Evolutionary conservation across 2,888 invertebrate genomes (phyloP).

Genomic region (Epicampocera succincta): DNA sequence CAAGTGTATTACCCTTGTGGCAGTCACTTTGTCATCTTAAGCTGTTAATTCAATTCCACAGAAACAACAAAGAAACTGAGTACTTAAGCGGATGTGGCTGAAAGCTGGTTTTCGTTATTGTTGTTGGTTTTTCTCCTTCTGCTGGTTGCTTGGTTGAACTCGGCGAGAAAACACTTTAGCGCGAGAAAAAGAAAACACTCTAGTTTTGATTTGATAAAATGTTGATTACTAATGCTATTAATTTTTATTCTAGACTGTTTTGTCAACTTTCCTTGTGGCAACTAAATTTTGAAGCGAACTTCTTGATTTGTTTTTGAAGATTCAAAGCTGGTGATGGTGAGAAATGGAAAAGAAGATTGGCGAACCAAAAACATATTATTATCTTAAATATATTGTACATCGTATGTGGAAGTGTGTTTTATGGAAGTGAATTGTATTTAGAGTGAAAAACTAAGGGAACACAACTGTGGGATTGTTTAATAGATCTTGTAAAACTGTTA

Average conservation of each 20-base stretch:
- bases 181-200: conserved; percentile 42
- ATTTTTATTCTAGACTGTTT: conserved; percentile 57
- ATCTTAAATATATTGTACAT: no score
- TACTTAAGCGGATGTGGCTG: conserved; percentile 52
- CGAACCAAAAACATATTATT: no score
- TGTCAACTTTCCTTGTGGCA: background rate
- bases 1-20: conserved; percentile 64
- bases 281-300: background rate
- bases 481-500: no score
- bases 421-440: no score
- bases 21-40: conserved; percentile 69
- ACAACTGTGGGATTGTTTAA: no score
- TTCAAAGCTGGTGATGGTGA: no score
- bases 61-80: conserved; percentile 28
- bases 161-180: conserved; percentile 1
- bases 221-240: conserved; percentile 59
- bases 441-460: no score
- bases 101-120: conserved; percentile 30
- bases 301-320: background rate
- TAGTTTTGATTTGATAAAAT: conserved; percentile 68
- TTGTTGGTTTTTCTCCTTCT: background rate
- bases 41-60: conserved; percentile 68
- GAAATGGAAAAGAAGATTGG: no score
- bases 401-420: no score
- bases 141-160: conserved; percentile 12